Evolutionary conservation across 2,888 invertebrate genomes (phyloP).

Genomic region (Ophion slaviceki): DNA sequence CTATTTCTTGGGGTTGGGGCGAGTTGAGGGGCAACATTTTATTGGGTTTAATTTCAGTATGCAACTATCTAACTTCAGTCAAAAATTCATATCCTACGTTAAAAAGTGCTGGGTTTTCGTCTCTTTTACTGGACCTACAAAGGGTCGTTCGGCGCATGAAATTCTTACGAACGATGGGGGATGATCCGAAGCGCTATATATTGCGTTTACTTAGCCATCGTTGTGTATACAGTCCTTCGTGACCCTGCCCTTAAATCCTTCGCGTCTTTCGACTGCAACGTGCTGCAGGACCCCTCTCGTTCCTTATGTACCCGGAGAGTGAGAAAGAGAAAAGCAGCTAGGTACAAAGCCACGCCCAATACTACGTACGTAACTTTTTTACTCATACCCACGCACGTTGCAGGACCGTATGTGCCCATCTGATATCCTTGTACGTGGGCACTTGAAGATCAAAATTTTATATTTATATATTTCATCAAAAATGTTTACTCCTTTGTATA

Average conservation of each 20-base stretch:
- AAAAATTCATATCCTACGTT: no score
- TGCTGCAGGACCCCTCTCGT: conserved; percentile 14
- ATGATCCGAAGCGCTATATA: conserved; percentile 23
- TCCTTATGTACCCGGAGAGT: conserved; percentile 47
- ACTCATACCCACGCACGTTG: conserved; percentile 28
- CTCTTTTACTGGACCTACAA: no score
- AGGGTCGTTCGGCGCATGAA: conserved; percentile 32
- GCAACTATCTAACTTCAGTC: no score
- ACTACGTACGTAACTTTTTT: conserved; percentile 50
- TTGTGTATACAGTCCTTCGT: conserved; percentile 1
- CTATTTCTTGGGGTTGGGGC: no score
- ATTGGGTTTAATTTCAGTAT: no score
- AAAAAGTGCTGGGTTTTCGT: no score
- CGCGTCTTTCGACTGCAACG: not conserved
- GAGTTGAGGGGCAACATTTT: no score
- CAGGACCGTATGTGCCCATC: conserved; percentile 1
- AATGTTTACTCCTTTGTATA: no score
- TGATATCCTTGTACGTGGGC: conserved; percentile 7
- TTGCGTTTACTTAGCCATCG: conserved; percentile 39
- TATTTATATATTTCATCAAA: not conserved
- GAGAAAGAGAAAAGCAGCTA: conserved; percentile 9
- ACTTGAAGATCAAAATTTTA: not conserved
- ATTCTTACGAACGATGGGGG: conserved; percentile 30
- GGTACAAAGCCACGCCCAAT: conserved; percentile 55
- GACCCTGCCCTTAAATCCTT: not conserved